These are phyloP conservation scores for Petromus typicus DNA, from an alignment of 2,113 vertebrate species.

Conservation along the genomic window DNA sequence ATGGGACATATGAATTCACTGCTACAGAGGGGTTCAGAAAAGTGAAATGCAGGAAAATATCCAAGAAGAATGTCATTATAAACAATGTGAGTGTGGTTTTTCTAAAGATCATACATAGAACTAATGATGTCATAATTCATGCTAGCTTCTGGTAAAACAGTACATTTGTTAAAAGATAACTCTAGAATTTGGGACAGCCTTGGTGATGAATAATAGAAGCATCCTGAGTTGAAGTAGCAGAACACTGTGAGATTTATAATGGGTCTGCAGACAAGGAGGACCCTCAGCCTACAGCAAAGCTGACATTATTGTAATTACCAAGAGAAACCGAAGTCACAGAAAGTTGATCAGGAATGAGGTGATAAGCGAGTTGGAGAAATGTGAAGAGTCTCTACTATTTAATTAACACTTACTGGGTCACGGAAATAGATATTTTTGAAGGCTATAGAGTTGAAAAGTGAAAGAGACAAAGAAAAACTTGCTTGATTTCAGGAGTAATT, in stretches of 20 bases:
- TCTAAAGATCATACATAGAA: not conserved
- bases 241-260: not conserved
- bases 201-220: not conserved
- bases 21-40: not conserved
- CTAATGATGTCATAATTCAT: not conserved
- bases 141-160: not conserved
- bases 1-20: not conserved
- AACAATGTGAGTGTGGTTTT: not conserved
- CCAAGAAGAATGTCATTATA: not conserved
- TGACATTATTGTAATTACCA: not conserved
- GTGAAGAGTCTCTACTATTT: not conserved
- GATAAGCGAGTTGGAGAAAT: slow-evolving; percentile 34
- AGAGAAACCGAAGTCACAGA: slow-evolving; percentile 19
- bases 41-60: not conserved
- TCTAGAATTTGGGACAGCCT: not conserved
- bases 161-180: not conserved
- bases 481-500: not conserved
- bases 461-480: not conserved
- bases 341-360: slow-evolving; percentile 35
- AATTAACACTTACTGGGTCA: slow-evolving; percentile 1
- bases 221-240: not conserved
- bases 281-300: not conserved
- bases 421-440: not conserved
- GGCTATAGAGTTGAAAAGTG: not conserved
- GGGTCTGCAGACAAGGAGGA: not conserved